Conservation (phyloP, 2,113 vertebrate species). For the Heterochromis multidens region DNA sequence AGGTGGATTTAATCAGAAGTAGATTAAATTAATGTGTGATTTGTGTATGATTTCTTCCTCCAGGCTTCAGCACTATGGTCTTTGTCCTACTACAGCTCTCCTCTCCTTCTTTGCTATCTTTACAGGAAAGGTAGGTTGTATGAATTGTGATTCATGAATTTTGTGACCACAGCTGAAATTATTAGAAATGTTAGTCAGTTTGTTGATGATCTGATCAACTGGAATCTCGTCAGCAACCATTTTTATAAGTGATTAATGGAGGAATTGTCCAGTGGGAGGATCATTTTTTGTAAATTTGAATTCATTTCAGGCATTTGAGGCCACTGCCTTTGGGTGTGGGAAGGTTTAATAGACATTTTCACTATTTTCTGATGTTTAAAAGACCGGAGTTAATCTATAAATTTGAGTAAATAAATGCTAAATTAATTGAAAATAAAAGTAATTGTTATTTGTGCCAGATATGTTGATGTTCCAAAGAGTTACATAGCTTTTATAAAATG, state of each 20-base stretch:
- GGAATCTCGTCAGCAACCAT: neutral
- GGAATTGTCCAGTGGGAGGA: neutral
- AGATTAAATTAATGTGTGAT: neutral
- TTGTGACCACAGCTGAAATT: neutral
- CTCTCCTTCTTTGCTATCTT: conserved; percentile 85
- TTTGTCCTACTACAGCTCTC: conserved; percentile 89
- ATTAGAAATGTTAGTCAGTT: neutral
- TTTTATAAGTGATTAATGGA: neutral
- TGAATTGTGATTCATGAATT: neutral
- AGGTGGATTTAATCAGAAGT: neutral
- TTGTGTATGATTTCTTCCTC: conserved; percentile 17
- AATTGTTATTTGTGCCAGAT: neutral
- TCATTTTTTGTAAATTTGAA: neutral
- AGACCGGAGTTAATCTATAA: neutral
- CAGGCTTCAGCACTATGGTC: conserved; percentile 89
- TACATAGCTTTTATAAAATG: neutral
- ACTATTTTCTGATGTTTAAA: neutral
- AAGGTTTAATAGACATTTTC: neutral
- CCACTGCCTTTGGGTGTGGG: neutral
- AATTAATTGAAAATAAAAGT: neutral
- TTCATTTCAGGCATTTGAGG: neutral
- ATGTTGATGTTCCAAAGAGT: neutral
- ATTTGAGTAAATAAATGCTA: neutral
- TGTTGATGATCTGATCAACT: neutral
- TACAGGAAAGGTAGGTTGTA: conserved; percentile 86